Conservation (phyloP, 1,140 invertebrate species). For the Patella vulgata region DNA sequence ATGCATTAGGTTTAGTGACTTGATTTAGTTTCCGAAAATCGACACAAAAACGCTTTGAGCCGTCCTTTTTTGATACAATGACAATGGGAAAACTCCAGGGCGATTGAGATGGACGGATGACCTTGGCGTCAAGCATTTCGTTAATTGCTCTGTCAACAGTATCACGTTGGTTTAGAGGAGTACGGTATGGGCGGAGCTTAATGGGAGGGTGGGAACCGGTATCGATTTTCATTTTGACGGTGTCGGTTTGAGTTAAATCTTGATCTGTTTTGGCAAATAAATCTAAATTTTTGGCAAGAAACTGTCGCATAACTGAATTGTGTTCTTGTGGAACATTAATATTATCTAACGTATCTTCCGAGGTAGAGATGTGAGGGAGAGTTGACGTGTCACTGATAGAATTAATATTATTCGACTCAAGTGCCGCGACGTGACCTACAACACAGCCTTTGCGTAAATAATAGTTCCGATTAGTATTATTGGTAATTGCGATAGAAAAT, state of each 20-base stretch:
- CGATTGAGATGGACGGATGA: constrained; percentile 38
- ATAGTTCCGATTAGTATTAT: no score
- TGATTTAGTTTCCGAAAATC: constrained; percentile 68
- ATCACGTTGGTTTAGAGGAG: constrained; percentile 19
- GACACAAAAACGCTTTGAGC: constrained; percentile 63
- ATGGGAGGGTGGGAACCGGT: constrained; percentile 23
- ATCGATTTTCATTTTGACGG: constrained; percentile 32
- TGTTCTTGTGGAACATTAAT: no score
- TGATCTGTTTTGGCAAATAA: no score
- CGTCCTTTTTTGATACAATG: constrained; percentile 70
- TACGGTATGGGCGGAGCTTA: constrained; percentile 17
- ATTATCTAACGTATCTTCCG: no score
- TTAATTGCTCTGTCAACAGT: constrained; percentile 24
- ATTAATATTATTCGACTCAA: no score
- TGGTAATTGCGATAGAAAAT: no score
- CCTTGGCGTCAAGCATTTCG: constrained; percentile 27
- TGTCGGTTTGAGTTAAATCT: constrained; percentile 20
- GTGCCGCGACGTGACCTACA: no score
- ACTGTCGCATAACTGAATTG: no score
- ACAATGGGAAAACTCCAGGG: constrained; percentile 47
- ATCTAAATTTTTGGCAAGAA: no score
- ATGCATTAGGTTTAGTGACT: constrained; percentile 39
- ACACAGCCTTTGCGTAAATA: no score
- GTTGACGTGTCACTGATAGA: no score
- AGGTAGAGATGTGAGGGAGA: no score